Evolutionary conservation across 2,888 invertebrate genomes (phyloP).

Genomic region (Pogonocherus hispidulus): DNA sequence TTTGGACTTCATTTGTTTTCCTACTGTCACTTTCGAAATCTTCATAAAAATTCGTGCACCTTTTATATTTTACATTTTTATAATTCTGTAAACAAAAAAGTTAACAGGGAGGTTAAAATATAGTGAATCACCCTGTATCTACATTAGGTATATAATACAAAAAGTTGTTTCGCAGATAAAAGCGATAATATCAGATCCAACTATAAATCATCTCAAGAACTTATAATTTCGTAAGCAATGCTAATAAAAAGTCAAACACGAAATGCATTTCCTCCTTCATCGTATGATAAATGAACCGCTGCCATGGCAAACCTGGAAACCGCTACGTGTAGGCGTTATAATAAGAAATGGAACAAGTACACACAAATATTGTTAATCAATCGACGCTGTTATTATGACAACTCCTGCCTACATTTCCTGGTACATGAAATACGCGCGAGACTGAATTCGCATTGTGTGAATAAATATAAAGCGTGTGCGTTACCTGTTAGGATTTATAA

Average conservation of each 20-base stretch:
- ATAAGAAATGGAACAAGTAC: background rate
- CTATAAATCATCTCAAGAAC: background rate
- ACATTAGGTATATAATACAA: no score
- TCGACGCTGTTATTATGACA: background rate
- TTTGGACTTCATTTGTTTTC: no score
- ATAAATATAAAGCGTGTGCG: background rate
- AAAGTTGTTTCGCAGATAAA: no score
- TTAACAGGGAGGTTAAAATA: no score
- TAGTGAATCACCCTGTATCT: no score
- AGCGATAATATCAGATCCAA: no score
- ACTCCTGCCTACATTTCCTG: background rate
- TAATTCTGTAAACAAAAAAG: no score
- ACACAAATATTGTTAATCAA: background rate
- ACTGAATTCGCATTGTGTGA: background rate
- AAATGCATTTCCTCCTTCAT: background rate
- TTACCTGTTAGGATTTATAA: no score
- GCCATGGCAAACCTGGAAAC: background rate
- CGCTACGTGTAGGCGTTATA: background rate
- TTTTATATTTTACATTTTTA: no score
- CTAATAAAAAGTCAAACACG: conserved; percentile 3
- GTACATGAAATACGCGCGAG: background rate
- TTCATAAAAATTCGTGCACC: no score
- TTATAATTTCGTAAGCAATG: background rate
- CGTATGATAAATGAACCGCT: background rate
- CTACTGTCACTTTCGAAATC: no score